Evolutionary conservation across 2,888 invertebrate genomes (phyloP), one percentile per base, ranked within the genome.

Genomic region (Idaea biselata): DNA sequence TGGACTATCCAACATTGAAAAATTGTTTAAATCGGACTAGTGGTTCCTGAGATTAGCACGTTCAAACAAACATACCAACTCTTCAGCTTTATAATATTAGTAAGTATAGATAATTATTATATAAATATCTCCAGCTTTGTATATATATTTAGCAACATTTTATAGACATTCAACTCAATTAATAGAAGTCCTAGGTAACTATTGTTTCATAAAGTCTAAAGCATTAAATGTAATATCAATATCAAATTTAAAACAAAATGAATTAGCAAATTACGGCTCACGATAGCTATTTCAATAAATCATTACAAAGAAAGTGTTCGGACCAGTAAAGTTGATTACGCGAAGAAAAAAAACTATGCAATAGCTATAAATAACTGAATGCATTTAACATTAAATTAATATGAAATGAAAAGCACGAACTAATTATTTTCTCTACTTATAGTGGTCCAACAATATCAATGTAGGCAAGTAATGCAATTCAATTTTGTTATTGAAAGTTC

Each of bases 281-380:
- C 88, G 90, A 90, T 89, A 86, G 89, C 86, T 89, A 90, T 91
- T 87, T 87, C 69, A 80, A 89, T 91, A 91, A 91, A 90, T 89
- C 86, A 85, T 73, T 44, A 11, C 68, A 64, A 68, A 64, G 78
- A 77, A 79, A 80, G 77, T 80, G 76, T 76, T 76, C 72, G 65
- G 68, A 72, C 72, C 60, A 59, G 61, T 59, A 63, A 65, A 64
- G 63, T 65, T 60, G 63, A 64, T 67, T 61, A 60, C 55, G 58
- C 61, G 55, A 65, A 64, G 63, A 62, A 70, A 72, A 70, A 25
- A 44, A 44, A 65, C 60, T 59, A 68, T 56, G 55, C 32, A 60
- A 54, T 18, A 18, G 56, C 56, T 18, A 55, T 55, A 55, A 55
- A 55, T 17, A 55, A 55, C n/a, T 17, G 16, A 55, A 55, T 17